Conservation (phyloP, 2,113 vertebrate species). For the Poeciliopsis turrubarensis region DNA sequence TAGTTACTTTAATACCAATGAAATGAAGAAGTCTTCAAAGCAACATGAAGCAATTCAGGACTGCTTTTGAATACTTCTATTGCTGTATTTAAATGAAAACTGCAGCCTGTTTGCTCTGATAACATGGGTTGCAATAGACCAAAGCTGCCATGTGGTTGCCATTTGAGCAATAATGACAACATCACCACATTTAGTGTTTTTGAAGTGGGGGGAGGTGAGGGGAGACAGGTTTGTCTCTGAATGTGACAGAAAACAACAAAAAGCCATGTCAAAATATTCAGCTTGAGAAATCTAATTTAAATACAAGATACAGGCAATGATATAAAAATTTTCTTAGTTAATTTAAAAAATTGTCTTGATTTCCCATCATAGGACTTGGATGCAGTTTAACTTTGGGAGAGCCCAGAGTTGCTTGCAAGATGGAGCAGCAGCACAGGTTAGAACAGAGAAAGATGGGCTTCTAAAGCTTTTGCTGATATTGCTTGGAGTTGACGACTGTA, state of each 20-base stretch:
- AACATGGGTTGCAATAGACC: slow-evolving; percentile 75
- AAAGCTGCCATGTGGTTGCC: slow-evolving; percentile 70
- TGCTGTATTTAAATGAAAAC: slow-evolving; percentile 65
- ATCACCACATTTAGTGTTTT: slow-evolving; percentile 69
- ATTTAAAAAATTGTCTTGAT: slow-evolving; percentile 69
- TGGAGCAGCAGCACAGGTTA: slow-evolving; percentile 66
- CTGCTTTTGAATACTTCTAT: slow-evolving; percentile 36
- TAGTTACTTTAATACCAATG: slow-evolving; percentile 39
- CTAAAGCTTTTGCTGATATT: slow-evolving; percentile 52
- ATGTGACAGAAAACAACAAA: slow-evolving; percentile 67
- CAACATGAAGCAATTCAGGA: slow-evolving; percentile 63
- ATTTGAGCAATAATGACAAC: slow-evolving; percentile 77
- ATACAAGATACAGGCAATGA: slow-evolving; percentile 43
- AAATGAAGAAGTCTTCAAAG: slow-evolving; percentile 47
- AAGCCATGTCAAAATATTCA: slow-evolving; percentile 50
- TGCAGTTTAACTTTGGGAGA: slow-evolving; percentile 64
- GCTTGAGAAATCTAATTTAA: slow-evolving; percentile 61
- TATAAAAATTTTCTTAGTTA: slow-evolving; percentile 54
- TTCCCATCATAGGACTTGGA: slow-evolving; percentile 67
- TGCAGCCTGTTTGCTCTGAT: slow-evolving; percentile 64
- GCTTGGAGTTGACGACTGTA: slow-evolving; percentile 45
- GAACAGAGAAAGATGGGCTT: slow-evolving; percentile 50
- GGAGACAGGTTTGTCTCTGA: slow-evolving; percentile 62
- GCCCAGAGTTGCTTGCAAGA: slow-evolving; percentile 63
- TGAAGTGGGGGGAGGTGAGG: slow-evolving; percentile 23